These are phyloP conservation scores for Dyspetes luteomarginatus DNA, from an alignment of 2,888 invertebrate species.

Conservation along the genomic window DNA sequence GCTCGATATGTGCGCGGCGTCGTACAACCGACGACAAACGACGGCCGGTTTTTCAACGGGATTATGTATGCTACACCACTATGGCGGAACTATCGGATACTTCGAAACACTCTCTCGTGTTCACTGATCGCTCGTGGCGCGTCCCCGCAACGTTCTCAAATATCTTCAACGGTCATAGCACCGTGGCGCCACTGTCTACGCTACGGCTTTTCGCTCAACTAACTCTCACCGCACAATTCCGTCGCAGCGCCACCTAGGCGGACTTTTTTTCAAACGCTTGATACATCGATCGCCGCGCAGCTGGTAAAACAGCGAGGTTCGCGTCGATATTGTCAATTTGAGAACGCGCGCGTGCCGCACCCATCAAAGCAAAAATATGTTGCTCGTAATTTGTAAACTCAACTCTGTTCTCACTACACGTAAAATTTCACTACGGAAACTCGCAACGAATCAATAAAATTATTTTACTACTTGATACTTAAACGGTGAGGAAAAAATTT, in stretches of 20 bases:
- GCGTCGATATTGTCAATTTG: not conserved
- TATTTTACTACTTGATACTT: too few relatives aligned
- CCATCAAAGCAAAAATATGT: too few relatives aligned
- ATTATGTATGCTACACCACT: conserved; percentile 76
- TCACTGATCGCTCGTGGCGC: not conserved
- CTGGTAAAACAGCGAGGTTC: not conserved
- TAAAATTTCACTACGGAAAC: too few relatives aligned
- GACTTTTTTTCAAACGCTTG: not conserved
- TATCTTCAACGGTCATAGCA: too few relatives aligned
- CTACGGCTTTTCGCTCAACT: too few relatives aligned
- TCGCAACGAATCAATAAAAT: too few relatives aligned
- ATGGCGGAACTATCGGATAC: conserved; percentile 73
- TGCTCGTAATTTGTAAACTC: too few relatives aligned
- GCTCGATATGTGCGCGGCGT: conserved; percentile 70
- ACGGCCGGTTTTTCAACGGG: conserved; percentile 63
- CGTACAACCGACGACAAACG: conserved; percentile 69
- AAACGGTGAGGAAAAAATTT: too few relatives aligned
- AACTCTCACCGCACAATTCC: not conserved
- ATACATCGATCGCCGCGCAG: not conserved
- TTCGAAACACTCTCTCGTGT: not conserved
- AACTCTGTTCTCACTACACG: too few relatives aligned
- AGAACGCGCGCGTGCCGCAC: not conserved
- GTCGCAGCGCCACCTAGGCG: not conserved
- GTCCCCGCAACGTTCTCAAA: not conserved
- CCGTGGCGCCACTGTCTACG: not conserved